A percentile compares a stretch with the other conserved stretches of the same genome.
phyloP scores from a whole-genome alignment of 2,113 vertebrate species.

The Lagopus muta region DNA sequence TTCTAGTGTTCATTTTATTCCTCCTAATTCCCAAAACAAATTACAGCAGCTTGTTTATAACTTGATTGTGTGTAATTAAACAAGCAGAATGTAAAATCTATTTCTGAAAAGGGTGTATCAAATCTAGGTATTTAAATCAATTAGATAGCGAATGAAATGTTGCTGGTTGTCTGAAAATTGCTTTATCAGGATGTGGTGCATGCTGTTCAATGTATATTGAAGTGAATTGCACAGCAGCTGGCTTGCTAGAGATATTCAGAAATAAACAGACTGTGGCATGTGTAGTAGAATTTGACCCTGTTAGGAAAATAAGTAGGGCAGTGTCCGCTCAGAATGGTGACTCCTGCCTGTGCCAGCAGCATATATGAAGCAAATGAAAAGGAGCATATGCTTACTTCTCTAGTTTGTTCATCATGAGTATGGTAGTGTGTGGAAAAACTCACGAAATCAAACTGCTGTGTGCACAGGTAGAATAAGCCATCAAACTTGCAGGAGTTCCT shows the following conservation, averaged over 20 bases:
- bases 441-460: not conserved
- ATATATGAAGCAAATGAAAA: not conserved
- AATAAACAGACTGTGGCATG: not conserved
- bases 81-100: not conserved
- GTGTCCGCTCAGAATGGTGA: not conserved
- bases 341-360: not conserved
- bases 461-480: not conserved
- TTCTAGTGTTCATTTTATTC: not conserved
- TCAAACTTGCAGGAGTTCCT: not conserved
- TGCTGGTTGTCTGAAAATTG: not conserved
- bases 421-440: not conserved
- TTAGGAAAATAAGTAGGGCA: not conserved
- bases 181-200: not conserved
- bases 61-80: not conserved
- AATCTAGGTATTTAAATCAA: conserved; percentile 8
- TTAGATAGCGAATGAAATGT: not conserved
- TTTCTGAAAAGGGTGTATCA: not conserved
- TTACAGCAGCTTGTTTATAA: not conserved
- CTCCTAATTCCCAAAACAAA: not conserved
- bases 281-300: conserved; percentile 18
- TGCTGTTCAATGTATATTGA: not conserved
- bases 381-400: not conserved
- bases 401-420: not conserved
- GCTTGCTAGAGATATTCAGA: not conserved
- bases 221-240: not conserved